Base-by-base conservation (phyloP, 2,113 vertebrate genomes). In the Forbesichthys agassizii region DNA sequence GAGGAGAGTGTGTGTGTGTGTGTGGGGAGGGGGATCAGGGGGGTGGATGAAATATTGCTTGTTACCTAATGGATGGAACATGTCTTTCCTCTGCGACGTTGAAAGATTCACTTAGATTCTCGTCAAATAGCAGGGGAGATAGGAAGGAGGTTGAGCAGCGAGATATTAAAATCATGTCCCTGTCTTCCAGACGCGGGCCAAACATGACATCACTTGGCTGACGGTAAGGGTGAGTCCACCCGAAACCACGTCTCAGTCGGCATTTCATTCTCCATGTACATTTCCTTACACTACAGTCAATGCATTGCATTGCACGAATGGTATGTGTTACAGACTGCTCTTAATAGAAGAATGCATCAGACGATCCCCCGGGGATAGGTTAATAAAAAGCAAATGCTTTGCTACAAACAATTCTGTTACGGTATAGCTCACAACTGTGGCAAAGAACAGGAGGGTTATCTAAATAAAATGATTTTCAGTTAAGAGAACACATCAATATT, bases 191-290 rank as follows among this genome's bases (percentile, higher is more conserved):
- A 68, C 69, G 65, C 66, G 56, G 12, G 68, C 55, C 10, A 69
- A 84, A 78, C 69, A 80, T 75, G 65, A 75, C 55, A 60, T 79
- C 46, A 57, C 71, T 77, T 73, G 51, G 53, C 56, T 46, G 8
- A 49, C 53, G 47, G 48, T 64, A 33, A 65, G 76, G 74, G 69
- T 20, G 63, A 74, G 71, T 48, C 42, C 53, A 71, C 79, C 74
- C 73, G 59, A 78, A 79, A 79, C 60, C 69, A 73, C 52, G 12
- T 71, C 79, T 82, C 82, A 73, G 66, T 53, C 58, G 48, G 89
- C 88, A 88, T 84, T 89, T 90, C 48, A 65, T 81, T 80, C 33
- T 68, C 47, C 27, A 27, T 56, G 67, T 66, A 74, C 27, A 27
- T 27, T 3, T 63, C 16, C 55, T 77, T 70, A 48, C 54, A 61